Conservation (phyloP, 2,888 invertebrate genomes). For the Acanthosepion pharaonis region DNA sequence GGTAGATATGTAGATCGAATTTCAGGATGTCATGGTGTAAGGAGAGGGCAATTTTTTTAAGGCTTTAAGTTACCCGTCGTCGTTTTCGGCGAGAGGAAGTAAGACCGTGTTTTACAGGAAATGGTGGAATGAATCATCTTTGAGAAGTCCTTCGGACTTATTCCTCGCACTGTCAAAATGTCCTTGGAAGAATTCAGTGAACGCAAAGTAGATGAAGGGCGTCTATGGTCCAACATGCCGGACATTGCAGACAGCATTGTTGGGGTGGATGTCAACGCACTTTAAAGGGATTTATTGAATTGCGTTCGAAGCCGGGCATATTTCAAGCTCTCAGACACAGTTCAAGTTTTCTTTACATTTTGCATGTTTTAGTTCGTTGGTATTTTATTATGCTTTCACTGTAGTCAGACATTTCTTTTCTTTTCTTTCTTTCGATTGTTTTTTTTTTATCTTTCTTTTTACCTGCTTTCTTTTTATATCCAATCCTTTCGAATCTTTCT, state of each 20-base stretch:
- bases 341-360: background rate
- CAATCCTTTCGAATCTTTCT: background rate
- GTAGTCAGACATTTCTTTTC: background rate
- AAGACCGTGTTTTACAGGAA: background rate
- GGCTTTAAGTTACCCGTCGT: background rate
- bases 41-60: background rate
- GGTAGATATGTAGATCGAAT: background rate
- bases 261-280: background rate
- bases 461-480: background rate
- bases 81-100: background rate
- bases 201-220: background rate
- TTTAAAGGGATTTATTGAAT: background rate
- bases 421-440: background rate
- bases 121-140: background rate
- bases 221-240: constrained; percentile 20
- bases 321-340: background rate
- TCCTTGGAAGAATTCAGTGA: background rate
- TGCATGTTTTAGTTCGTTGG: background rate
- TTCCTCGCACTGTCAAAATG: background rate
- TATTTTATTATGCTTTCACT: background rate
- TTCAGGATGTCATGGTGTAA: background rate
- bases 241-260: background rate
- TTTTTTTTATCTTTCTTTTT: background rate
- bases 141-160: background rate
- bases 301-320: background rate